These are phyloP conservation scores for Thryonomys swinderianus DNA, from an alignment of 2,113 vertebrate genomes.

Conservation along the genomic window DNA sequence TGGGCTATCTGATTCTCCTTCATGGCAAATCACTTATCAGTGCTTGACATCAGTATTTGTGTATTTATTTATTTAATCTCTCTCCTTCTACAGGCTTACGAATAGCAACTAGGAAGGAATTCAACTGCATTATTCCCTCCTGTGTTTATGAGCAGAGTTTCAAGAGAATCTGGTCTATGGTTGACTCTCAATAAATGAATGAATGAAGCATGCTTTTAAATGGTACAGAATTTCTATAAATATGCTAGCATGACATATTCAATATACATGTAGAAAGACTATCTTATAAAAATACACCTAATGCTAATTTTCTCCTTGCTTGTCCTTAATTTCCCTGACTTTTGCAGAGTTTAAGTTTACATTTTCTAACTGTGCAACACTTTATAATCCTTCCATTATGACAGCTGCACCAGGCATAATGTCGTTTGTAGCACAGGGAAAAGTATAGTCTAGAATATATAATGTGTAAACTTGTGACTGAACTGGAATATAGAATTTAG, in stretches of 20 bases:
- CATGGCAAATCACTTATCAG: neutral
- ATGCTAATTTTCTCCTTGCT: slow-evolving; percentile 28
- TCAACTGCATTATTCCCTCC: neutral
- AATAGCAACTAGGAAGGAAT: neutral
- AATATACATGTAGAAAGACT: neutral
- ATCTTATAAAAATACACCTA: neutral
- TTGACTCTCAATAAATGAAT: neutral
- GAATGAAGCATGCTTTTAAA: neutral
- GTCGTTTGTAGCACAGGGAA: slow-evolving; percentile 28
- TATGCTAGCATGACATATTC: neutral
- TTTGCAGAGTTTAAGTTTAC: neutral
- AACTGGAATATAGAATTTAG: slow-evolving; percentile 77
- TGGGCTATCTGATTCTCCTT: neutral
- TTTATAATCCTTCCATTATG: slow-evolving; percentile 62
- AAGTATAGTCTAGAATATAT: slow-evolving; percentile 69
- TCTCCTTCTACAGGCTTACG: neutral
- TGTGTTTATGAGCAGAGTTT: neutral
- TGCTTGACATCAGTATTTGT: neutral
- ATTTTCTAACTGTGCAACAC: slow-evolving; percentile 53
- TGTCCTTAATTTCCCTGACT: neutral
- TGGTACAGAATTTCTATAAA: neutral
- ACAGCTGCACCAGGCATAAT: slow-evolving; percentile 57
- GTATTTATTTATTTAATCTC: neutral
- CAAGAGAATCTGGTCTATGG: neutral
- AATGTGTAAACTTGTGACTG: slow-evolving; percentile 73